Conservation (phyloP, 2,113 vertebrate species). For the Psettodes erumei region DNA sequence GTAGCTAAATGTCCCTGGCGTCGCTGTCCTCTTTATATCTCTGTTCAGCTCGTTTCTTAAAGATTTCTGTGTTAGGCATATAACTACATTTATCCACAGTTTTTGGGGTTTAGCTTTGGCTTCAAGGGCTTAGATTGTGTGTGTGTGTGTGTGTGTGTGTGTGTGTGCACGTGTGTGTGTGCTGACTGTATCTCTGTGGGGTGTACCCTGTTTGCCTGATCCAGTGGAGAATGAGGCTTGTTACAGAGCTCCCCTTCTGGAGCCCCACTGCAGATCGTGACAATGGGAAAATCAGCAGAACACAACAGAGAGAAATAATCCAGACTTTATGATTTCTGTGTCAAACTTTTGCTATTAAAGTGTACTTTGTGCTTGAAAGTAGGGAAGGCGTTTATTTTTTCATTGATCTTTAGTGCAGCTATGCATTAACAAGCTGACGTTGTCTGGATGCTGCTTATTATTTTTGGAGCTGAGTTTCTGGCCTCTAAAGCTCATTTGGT, state of each 20-base stretch:
- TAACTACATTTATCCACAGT: constrained; percentile 30
- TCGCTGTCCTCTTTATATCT: constrained; percentile 8
- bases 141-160: constrained; percentile 1
- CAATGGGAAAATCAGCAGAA: constrained; percentile 35
- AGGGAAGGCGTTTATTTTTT: not conserved
- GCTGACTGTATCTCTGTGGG: constrained; percentile 34
- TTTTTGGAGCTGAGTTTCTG: not conserved
- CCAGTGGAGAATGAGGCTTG: constrained; percentile 40
- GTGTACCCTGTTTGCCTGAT: constrained; percentile 22
- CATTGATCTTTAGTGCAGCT: not conserved
- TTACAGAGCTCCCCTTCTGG: constrained; percentile 35
- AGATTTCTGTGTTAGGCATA: constrained; percentile 11
- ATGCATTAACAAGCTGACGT: not conserved
- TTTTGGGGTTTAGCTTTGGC: not conserved
- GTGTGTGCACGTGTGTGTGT: not conserved
- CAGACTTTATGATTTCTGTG: constrained; percentile 28
- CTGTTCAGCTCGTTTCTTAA: constrained; percentile 25
- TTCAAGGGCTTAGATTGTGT: constrained; percentile 41
- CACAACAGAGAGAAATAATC: constrained; percentile 34
- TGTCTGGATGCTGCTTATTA: not conserved
- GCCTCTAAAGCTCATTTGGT: not conserved
- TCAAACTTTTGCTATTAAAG: constrained; percentile 45
- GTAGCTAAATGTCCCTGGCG: constrained; percentile 4
- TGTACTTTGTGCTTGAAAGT: not conserved
- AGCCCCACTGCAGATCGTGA: constrained; percentile 27